A percentile compares a stretch with the other conserved stretches of the same genome.
These are phyloP conservation scores for Melanerpes aurifrons DNA, from an alignment of 2,113 vertebrate genomes.

Conservation along the genomic window DNA sequence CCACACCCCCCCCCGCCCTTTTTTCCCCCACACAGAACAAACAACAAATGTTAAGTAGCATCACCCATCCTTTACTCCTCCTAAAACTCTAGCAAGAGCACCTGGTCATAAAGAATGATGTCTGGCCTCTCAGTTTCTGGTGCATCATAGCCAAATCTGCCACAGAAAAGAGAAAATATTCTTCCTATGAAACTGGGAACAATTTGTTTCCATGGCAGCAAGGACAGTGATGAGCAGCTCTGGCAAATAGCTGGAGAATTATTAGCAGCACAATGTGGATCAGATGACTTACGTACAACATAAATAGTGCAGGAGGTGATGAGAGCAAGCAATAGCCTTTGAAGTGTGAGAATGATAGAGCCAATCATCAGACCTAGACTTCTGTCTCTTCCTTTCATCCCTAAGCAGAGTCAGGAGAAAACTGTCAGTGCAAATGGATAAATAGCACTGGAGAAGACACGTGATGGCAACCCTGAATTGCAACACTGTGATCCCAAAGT, in stretches of 20 bases:
- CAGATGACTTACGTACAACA: conserved; percentile 37
- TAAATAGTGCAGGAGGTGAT: conserved; percentile 25
- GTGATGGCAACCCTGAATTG: background rate
- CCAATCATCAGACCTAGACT: background rate
- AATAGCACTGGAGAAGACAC: background rate
- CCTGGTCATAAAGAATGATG: background rate
- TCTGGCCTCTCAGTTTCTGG: conserved; percentile 4
- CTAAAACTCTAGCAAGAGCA: conserved; percentile 25
- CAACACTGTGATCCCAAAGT: background rate
- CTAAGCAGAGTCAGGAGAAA: background rate
- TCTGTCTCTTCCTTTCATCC: conserved; percentile 14
- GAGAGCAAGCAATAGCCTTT: conserved; percentile 35
- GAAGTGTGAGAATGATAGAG: conserved; percentile 29
- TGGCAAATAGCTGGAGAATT: conserved; percentile 23
- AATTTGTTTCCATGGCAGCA: conserved; percentile 66
- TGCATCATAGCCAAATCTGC: conserved; percentile 20
- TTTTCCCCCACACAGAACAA: background rate
- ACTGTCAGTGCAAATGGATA: background rate
- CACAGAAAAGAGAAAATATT: conserved; percentile 4
- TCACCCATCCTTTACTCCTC: background rate
- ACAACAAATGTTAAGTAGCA: conserved; percentile 25
- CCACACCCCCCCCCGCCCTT: background rate
- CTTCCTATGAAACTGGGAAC: conserved; percentile 21
- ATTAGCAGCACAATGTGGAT: background rate
- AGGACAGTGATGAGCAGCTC: conserved; percentile 34